These are phyloP conservation scores for Dinothrombium tinctorium DNA, from an alignment of 1,140 invertebrate genomes.

Conservation along the genomic window DNA sequence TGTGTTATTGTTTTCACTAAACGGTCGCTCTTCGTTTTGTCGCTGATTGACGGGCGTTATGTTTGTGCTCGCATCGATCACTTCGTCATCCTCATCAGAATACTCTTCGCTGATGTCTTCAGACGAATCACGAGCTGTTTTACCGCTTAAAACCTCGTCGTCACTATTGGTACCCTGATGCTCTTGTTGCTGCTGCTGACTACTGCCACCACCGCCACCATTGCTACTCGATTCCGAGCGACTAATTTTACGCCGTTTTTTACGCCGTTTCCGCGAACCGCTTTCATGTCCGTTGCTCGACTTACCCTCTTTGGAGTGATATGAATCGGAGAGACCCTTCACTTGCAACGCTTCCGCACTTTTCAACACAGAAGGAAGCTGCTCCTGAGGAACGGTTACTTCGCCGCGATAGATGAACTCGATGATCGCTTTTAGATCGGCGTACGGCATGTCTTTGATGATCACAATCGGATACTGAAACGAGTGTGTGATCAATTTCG, in stretches of 20 bases:
- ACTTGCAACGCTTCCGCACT: slow-evolving; percentile 74
- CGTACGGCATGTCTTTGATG: slow-evolving; percentile 69
- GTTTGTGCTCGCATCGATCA: too few species aligned
- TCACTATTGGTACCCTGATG: too few species aligned
- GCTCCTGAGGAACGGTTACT: slow-evolving; percentile 75
- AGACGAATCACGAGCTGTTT: too few species aligned
- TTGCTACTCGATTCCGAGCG: not conserved
- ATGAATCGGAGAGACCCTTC: slow-evolving; percentile 51
- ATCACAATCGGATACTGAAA: slow-evolving; percentile 70
- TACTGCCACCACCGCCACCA: not conserved
- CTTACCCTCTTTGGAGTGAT: not conserved
- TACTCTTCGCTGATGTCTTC: too few species aligned
- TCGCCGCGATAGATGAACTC: slow-evolving; percentile 84
- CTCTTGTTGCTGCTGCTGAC: too few species aligned
- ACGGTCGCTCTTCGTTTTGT: too few species aligned
- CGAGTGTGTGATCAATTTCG: slow-evolving; percentile 39
- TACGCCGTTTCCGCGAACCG: not conserved
- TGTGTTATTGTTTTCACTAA: not conserved
- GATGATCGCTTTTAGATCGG: slow-evolving; percentile 69
- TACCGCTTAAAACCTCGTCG: too few species aligned
- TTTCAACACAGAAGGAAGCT: slow-evolving; percentile 58
- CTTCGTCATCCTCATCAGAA: too few species aligned
- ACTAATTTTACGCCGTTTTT: not conserved
- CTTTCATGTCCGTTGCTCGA: not conserved
- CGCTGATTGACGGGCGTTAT: too few species aligned